These are phyloP conservation scores for Geococcyx californianus DNA, from an alignment of 2,113 vertebrate species.

Conservation along the genomic window DNA sequence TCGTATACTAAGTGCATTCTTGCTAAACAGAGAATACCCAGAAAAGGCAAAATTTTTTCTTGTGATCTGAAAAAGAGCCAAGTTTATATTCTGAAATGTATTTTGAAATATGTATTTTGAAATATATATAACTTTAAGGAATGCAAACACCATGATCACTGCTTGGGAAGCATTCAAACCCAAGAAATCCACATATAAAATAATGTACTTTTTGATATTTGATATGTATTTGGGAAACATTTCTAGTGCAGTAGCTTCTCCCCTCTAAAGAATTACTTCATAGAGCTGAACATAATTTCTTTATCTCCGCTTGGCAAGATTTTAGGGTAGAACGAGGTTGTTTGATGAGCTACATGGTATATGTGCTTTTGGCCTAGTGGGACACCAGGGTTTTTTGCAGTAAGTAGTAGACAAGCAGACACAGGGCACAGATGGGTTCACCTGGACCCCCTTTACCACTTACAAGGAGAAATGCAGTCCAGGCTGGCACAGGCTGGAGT, in stretches of 20 bases:
- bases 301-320: not conserved
- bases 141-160: not conserved
- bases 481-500: not conserved
- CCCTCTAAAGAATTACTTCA: not conserved
- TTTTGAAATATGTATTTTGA: not conserved
- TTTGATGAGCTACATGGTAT: not conserved
- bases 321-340: not conserved
- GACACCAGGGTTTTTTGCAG: not conserved
- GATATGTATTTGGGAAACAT: not conserved
- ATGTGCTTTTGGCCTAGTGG: not conserved
- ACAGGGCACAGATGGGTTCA: not conserved
- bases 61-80: not conserved
- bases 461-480: accelerated
- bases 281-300: not conserved
- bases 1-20: not conserved
- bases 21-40: not conserved
- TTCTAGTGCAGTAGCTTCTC: not conserved
- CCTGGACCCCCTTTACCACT: not conserved
- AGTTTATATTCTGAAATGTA: not conserved
- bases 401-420: not conserved
- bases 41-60: conserved; percentile 28
- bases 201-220: not conserved
- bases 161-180: not conserved
- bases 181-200: not conserved
- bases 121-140: not conserved